Base-by-base conservation (phyloP, 2,888 invertebrate species). In the Diarsia rubi region DNA sequence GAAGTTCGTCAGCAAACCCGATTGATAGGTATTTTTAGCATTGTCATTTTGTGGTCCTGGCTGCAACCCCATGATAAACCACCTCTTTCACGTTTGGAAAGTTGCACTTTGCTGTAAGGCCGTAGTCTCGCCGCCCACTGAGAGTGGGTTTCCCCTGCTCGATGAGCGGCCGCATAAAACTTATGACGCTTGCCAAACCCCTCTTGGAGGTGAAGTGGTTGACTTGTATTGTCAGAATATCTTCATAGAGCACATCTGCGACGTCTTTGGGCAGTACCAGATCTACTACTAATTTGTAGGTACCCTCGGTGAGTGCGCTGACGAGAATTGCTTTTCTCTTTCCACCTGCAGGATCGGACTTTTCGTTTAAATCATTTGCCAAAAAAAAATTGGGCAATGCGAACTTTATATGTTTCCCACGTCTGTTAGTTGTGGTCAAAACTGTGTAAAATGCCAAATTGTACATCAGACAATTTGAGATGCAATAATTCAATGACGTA, bases 151-250 rank as follows among this genome's bases (percentile, higher is more conserved):
- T 57, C 54, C 6, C 24, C 27, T 2, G 27, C 14, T 27, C 6
- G 54, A 27, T 57, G 54, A 16, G 24, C 2, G 0, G 27, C 45
- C 63, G 44, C 45, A 11, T 64, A 45, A 24, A 45, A 64, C 2
- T 64, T 45, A 21, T 45, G 45, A 47, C 64, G 45, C 64, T 64
- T 27, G 9, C 45, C 45, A 64, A 64, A 64, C 19, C 64, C 19
- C 27, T 9, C 19, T 64, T 27, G 2, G 64, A 19, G 64, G 24
- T 64, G 16, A 64, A 64, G 11, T n/a, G n/a, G n/a, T n/a, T n/a
- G n/a, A n/a, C n/a, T n/a, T n/a, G 11, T 16, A 8, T 4, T 19
- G 45, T 19, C 19, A 64, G 9, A 11, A 64, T 8, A 27, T 64
- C 62, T 62, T 62, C 62, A 11, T 64, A 45, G 27, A 45, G 45